Evolutionary conservation across 1,140 invertebrate genomes (phyloP), one percentile per base, ranked within the genome.

Genomic region (Eupristina koningsbergeri): DNA sequence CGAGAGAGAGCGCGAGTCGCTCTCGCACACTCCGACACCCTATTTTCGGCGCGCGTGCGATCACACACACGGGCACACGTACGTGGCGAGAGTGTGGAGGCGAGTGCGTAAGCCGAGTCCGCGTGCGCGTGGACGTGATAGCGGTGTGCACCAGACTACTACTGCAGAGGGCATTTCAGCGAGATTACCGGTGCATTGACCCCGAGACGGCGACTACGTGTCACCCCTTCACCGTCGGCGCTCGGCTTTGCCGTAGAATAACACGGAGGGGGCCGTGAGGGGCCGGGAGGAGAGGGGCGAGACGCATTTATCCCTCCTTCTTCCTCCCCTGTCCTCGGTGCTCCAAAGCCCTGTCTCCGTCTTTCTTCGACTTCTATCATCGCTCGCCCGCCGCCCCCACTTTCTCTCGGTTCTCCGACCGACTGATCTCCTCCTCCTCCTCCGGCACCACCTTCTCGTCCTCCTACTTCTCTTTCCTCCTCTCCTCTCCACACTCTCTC

Each of bases 101-200:
- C 53, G 5, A 67, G 36, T 36, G 64, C 17, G 50, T 29, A 69
- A 74, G 36, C 61, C 50, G n/a, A 19, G 45, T 26, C 39, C 34
- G 26, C 34, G n/a, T 34, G 64, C 22, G 76, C 31, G 78, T 67
- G 75, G 36, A 50, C 85, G 82, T 80, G 82, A 86, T 76, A 83
- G 73, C 81, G 64, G 31, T 73, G 67, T 80, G 75, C 71, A 82
- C 80, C 76, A 79, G 85, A 71, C 67, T 80, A 71, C 67, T 80
- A 73, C 77, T 83, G 81, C 80, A 81, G 85, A 84, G 81, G 85
- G 85, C 85, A 86, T 83, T 85, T 85, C 31, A 84, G 78, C 78
- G 80, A 87, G 86, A 84, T 86, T 83, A 84, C 81, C 82, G 81
- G 85, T 83, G 80, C 85, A 73, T 86, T 86, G 85, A 86, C 81